These are phyloP conservation scores for Tyto alba DNA, from an alignment of 2,113 vertebrate genomes.

Conservation along the genomic window DNA sequence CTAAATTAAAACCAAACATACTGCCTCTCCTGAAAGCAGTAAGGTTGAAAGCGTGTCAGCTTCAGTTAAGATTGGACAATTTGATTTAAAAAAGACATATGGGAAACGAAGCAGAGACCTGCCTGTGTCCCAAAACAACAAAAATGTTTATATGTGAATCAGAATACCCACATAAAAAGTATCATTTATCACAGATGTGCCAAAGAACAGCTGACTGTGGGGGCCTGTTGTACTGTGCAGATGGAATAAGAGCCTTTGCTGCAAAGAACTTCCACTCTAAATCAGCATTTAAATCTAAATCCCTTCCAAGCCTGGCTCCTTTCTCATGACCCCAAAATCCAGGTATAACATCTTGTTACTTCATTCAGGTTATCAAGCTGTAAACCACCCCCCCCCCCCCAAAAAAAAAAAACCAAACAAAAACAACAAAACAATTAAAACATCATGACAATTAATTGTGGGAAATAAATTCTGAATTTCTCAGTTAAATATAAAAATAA, in stretches of 20 bases:
- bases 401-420: neutral
- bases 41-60: neutral
- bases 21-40: neutral
- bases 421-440: neutral
- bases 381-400: no score
- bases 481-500: neutral
- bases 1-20: neutral
- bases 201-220: neutral
- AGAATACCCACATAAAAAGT: neutral
- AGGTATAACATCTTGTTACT: neutral
- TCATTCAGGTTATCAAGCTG: neutral
- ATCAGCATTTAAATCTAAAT: slow-evolving; percentile 29
- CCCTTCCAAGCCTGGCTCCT: neutral
- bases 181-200: neutral
- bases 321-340: slow-evolving; percentile 21
- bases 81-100: neutral
- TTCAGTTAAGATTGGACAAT: neutral
- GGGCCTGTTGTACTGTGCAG: neutral
- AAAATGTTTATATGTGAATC: neutral
- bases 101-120: neutral
- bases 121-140: neutral
- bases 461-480: neutral
- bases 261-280: neutral
- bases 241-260: neutral
- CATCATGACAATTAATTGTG: neutral